A percentile compares a stretch with the other conserved stretches of the same genome.
Evolutionary conservation across 1,140 invertebrate species (phyloP).

Genomic region (Stegodyphus mimosarum): DNA sequence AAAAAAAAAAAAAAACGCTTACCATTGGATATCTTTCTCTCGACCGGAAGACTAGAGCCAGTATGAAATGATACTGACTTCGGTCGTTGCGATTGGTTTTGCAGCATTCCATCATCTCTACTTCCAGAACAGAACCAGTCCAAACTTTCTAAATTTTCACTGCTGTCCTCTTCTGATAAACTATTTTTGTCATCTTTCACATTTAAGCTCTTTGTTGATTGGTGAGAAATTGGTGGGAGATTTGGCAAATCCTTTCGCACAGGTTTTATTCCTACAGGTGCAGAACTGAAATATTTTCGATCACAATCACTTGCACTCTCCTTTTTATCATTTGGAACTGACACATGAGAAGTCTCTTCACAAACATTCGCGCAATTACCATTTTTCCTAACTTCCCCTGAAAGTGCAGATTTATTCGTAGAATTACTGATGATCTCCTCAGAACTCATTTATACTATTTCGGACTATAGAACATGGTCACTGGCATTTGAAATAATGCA

Average conservation of each 20-base stretch:
- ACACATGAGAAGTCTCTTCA: background rate
- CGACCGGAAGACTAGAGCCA: conserved; percentile 64
- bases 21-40: conserved; percentile 66
- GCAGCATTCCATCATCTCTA: conserved; percentile 32
- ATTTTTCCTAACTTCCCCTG: background rate
- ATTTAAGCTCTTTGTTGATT: background rate
- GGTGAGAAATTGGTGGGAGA: background rate
- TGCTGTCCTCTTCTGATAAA: conserved; percentile 46
- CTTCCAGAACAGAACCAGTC: conserved; percentile 36
- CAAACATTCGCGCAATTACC: background rate
- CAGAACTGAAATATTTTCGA: background rate
- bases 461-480: background rate
- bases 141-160: conserved; percentile 43
- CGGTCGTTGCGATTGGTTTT: conserved; percentile 46
- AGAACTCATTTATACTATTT: conserved; percentile 26
- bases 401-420: background rate
- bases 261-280: background rate
- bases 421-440: background rate
- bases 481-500: background rate
- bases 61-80: conserved; percentile 66
- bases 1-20: conserved; percentile 36
- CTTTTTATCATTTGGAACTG: background rate
- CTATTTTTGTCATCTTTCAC: conserved; percentile 29
- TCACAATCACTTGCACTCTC: background rate
- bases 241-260: conserved; percentile 16